A percentile compares a stretch with the other conserved stretches of the same genome.
These are phyloP conservation scores for Capitulum mitella DNA, from an alignment of 2,888 invertebrate genomes.

Conservation along the genomic window DNA sequence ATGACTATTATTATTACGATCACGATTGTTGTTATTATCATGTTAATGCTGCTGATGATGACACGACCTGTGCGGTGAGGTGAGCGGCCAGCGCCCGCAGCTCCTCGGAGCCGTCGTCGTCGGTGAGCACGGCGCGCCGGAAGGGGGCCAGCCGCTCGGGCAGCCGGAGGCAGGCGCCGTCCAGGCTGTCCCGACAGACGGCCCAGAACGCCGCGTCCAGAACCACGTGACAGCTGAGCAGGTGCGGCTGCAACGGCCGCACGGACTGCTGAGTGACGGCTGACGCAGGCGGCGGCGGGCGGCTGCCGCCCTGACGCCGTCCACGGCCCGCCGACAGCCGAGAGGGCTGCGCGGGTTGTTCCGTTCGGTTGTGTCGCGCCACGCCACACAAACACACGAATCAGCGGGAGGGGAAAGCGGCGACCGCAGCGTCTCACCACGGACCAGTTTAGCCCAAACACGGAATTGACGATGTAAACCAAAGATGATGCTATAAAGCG, in stretches of 20 bases:
- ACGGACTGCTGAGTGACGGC: too few relatives aligned
- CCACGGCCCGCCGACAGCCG: background rate
- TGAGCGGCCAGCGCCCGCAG: background rate
- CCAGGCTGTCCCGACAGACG: background rate
- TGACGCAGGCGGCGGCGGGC: background rate
- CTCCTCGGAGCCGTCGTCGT: slow-evolving; percentile 39
- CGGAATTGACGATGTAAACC: too few relatives aligned
- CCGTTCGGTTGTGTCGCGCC: background rate
- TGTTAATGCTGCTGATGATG: too few relatives aligned
- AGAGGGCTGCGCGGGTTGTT: too few relatives aligned
- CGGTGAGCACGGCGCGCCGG: background rate
- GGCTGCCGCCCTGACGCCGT: background rate
- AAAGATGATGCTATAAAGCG: too few relatives aligned
- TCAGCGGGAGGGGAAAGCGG: background rate
- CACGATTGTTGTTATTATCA: too few relatives aligned
- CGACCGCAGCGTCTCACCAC: too few relatives aligned
- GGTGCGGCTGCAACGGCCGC: background rate
- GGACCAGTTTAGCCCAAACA: too few relatives aligned
- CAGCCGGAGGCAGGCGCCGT: background rate
- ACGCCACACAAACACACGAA: background rate
- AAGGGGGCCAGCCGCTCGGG: background rate
- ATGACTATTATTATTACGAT: too few relatives aligned
- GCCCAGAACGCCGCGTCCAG: background rate
- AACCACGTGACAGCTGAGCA: background rate
- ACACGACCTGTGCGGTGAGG: background rate